Evolutionary conservation across 2,113 vertebrate genomes (phyloP), one percentile per base, ranked within the genome.

Genomic region (Peromyscus maniculatus): DNA sequence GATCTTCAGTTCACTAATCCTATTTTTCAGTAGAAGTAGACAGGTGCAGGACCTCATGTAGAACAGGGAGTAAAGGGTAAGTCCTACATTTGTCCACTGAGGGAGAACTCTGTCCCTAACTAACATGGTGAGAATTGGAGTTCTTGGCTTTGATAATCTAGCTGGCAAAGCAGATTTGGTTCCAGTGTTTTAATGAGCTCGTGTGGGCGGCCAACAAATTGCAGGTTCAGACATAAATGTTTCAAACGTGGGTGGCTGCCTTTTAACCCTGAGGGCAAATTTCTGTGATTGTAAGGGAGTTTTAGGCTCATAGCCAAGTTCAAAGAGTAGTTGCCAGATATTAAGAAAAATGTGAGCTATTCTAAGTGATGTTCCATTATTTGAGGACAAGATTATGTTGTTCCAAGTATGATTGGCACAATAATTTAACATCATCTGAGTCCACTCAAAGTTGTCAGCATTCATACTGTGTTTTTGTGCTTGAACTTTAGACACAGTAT

Each of bases 81-180:
- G 90, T 90, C 78, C 93, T 96, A 71, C 59, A 16, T 77, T 93
- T 77, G 86, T 86, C 55, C 84, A 49, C 16, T 4, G 91, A 67
- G 71, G 83, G 95, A 82, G 95, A 96, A 88, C 31, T 13, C 78
- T 79, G 19, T 91, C 69, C 89, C 79, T 82, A 49, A 86, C 97
- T 87, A 89, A 80, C 28, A 43, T 59, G 62, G 84, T 74, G 84
- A 95, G 95, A 97, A 97, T 94, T 95, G 87, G 57, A 66, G 95
- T 97, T 96, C 95, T 97, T 95, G 97, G 80, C 93, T 96, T 97
- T 97, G 97, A 97, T 94, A 95, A 97, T 98, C 94, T 97, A 97
- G 91, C 95, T 98, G 97, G 75, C 96, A 92, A 97, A 94, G 95
- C 96, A 97, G 83, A 82, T 96, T 97, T 96, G 91, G 84, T 98